Evolutionary conservation across 2,888 invertebrate genomes (phyloP).

Genomic region (Rhamphomyia laevipes): DNA sequence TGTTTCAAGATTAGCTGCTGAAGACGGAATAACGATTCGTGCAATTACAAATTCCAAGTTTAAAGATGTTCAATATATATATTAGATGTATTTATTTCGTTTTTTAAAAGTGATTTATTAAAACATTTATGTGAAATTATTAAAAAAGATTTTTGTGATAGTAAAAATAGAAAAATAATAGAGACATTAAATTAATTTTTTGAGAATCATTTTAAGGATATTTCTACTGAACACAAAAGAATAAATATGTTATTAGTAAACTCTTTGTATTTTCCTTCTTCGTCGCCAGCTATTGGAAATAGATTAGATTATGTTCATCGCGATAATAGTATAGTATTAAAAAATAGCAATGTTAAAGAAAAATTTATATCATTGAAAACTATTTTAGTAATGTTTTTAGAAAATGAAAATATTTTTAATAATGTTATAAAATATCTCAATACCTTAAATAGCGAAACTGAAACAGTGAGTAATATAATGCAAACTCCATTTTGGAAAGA

Average conservation of each 20-base stretch:
- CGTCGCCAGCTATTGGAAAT: not conserved
- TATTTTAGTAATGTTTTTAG: not conserved
- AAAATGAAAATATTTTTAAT: not conserved
- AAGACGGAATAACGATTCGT: not conserved
- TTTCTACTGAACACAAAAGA: not conserved
- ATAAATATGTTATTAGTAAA: not conserved
- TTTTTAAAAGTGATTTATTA: not conserved
- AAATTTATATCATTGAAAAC: conserved; percentile 1
- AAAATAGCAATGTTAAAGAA: not conserved
- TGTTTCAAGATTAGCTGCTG: too few relatives aligned
- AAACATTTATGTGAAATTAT: too few relatives aligned
- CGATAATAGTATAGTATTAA: not conserved
- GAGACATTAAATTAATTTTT: not conserved
- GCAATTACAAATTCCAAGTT: too few relatives aligned
- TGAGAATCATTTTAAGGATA: not conserved
- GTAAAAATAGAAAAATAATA: not conserved
- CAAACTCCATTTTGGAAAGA: conserved; percentile 1
- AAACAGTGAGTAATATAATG: conserved; percentile 1
- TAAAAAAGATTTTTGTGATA: too few relatives aligned
- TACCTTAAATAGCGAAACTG: not conserved
- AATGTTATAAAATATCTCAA: not conserved
- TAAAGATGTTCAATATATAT: conserved; percentile 1
- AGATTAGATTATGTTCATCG: not conserved
- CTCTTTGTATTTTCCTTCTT: conserved; percentile 1
- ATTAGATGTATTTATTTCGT: not conserved